phyloP scores from a whole-genome alignment of 2,113 vertebrate genomes.

The Brachyhypopomus occidentalis region DNA sequence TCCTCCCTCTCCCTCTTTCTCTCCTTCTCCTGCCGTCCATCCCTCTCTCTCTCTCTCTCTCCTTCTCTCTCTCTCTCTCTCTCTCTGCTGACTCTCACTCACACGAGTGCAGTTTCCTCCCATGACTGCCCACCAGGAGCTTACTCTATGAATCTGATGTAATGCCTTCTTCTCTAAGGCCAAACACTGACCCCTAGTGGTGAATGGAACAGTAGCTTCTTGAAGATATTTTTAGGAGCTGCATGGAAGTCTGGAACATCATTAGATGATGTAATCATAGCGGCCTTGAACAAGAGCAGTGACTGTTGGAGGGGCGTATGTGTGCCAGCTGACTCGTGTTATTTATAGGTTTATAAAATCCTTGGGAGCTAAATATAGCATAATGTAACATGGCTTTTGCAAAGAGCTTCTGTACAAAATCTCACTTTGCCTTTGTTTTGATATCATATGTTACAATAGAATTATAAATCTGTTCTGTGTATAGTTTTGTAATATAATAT shows the following conservation, averaged over 20 bases:
- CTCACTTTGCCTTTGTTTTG: too few species aligned
- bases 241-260: not conserved
- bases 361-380: not conserved
- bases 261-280: not conserved
- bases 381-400: not conserved
- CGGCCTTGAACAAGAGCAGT: constrained; percentile 1
- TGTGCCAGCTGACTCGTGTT: not conserved
- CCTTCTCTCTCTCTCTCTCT: not conserved
- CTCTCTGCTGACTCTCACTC: not conserved
- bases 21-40: constrained; percentile 26
- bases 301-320: not conserved
- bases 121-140: constrained; percentile 35
- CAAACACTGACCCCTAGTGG: constrained; percentile 71
- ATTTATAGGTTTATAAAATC: not conserved
- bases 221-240: not conserved
- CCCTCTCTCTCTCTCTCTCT: not conserved
- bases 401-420: not conserved
- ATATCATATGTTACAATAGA: not conserved
- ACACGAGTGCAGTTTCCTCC: not conserved
- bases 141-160: too few species aligned
- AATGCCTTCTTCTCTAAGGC: constrained; percentile 32
- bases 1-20: not conserved
- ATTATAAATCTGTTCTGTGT: not conserved
- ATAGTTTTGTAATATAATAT: too few species aligned
- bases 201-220: constrained; percentile 1